Percentiles rank a stretch among this genome's conserved stretches.
These are phyloP conservation scores for Rhinella marina DNA, from an alignment of 2,797 vertebrate species.

Conservation along the genomic window DNA sequence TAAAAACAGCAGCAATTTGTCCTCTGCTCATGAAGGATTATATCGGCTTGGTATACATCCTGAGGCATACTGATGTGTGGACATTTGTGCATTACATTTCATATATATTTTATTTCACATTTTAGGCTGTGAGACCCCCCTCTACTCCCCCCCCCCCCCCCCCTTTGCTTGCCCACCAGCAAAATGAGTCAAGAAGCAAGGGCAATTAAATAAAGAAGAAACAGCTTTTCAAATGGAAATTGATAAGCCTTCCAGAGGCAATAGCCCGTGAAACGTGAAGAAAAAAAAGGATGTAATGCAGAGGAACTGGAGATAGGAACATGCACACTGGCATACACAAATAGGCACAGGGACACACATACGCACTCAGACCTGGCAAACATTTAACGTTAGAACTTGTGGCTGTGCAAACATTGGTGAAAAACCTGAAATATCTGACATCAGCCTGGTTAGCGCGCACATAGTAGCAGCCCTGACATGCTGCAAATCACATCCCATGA, in stretches of 20 bases:
- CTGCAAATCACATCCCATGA: slow-evolving; percentile 29
- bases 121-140: neutral
- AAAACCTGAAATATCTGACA: slow-evolving; percentile 21
- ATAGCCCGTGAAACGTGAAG: slow-evolving; percentile 60
- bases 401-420: slow-evolving; percentile 36
- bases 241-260: slow-evolving; percentile 62
- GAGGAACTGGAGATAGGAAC: slow-evolving; percentile 51
- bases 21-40: slow-evolving; percentile 16
- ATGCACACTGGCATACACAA: slow-evolving; percentile 41
- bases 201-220: slow-evolving; percentile 62
- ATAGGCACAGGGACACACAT: slow-evolving; percentile 40
- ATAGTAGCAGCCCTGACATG: neutral
- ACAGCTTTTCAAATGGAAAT: slow-evolving; percentile 62
- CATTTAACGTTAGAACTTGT: slow-evolving; percentile 45
- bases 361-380: slow-evolving; percentile 39
- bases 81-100: slow-evolving; percentile 32
- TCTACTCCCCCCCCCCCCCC: neutral
- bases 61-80: slow-evolving; percentile 3
- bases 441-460: slow-evolving; percentile 31
- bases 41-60: neutral
- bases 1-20: slow-evolving; percentile 7
- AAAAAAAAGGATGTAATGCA: slow-evolving; percentile 58
- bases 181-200: slow-evolving; percentile 51
- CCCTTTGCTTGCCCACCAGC: slow-evolving; percentile 46
- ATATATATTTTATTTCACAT: slow-evolving; percentile 44